phyloP scores from a whole-genome alignment of 1,140 invertebrate genomes.

The Whitmania pigra region DNA sequence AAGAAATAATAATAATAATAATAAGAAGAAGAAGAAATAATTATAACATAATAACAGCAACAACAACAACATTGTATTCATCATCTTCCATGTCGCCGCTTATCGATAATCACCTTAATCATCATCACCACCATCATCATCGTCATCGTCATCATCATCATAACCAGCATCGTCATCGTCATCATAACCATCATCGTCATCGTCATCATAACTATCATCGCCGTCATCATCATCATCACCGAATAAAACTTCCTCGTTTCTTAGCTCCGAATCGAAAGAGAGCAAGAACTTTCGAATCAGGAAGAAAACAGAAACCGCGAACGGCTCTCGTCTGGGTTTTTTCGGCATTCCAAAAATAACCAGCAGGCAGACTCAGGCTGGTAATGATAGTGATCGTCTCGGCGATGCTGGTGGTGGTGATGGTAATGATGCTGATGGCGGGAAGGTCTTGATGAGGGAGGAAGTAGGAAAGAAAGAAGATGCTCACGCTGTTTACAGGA shows the following conservation, averaged over 20 bases:
- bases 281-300: too few relatives aligned
- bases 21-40: too few relatives aligned
- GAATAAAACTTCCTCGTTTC: too few relatives aligned
- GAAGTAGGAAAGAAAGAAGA: neutral
- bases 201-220: too few relatives aligned
- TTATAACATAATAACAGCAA: too few relatives aligned
- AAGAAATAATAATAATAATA: too few relatives aligned
- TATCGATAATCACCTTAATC: neutral
- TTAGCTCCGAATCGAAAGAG: too few relatives aligned
- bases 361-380: neutral
- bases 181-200: slow-evolving; percentile 4
- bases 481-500: slow-evolving; percentile 57
- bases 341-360: too few relatives aligned
- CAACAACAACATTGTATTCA: too few relatives aligned
- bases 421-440: neutral
- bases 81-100: neutral
- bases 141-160: slow-evolving; percentile 17
- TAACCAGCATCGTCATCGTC: slow-evolving; percentile 6
- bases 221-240: too few relatives aligned
- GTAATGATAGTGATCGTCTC: neutral
- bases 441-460: neutral
- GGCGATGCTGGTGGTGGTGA: neutral
- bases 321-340: too few relatives aligned
- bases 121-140: slow-evolving; percentile 16
- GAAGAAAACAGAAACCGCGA: too few relatives aligned